Percentiles rank a stretch among this genome's conserved stretches.
Conservation (phyloP, 1,140 invertebrate genomes). For the Gryllus bimaculatus region DNA sequence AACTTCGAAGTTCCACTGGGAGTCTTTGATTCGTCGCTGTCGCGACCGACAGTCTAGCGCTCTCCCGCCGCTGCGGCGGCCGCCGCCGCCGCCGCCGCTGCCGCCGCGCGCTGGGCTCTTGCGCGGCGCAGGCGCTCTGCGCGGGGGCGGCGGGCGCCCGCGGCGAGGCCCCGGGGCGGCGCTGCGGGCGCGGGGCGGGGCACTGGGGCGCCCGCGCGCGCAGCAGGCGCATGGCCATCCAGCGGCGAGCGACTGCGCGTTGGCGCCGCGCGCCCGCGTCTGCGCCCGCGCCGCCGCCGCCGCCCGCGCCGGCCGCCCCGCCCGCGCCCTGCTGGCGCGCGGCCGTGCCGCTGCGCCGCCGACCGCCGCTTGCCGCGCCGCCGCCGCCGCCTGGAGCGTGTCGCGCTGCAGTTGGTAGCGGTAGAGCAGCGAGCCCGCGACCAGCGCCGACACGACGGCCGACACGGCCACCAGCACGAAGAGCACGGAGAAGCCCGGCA, state of each 20-base stretch:
- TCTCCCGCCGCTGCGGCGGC: neutral
- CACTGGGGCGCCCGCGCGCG: conserved; percentile 37
- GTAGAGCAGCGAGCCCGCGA: conserved; percentile 64
- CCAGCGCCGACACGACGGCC: conserved; percentile 68
- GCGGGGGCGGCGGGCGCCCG: no score
- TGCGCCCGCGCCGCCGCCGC: conserved; percentile 27
- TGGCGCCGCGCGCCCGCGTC: neutral
- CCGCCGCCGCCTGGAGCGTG: conserved; percentile 33
- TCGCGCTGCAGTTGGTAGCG: conserved; percentile 65
- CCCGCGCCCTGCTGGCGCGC: conserved; percentile 29
- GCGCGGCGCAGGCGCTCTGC: neutral
- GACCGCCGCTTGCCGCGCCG: conserved; percentile 35
- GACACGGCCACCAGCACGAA: conserved; percentile 79
- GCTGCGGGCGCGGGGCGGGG: neutral
- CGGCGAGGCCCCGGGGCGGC: no score
- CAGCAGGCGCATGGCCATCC: conserved; percentile 59
- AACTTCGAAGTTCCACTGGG: neutral
- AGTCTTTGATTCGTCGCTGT: neutral
- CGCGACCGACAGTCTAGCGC: neutral
- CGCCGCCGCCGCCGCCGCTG: neutral
- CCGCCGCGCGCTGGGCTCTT: neutral
- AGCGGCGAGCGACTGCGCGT: conserved; percentile 44
- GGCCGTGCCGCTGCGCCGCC: conserved; percentile 29
- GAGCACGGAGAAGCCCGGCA: conserved; percentile 75
- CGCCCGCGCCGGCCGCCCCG: conserved; percentile 33